These are phyloP conservation scores for Athetis lepigone DNA, from an alignment of 2,888 invertebrate genomes.

Conservation along the genomic window DNA sequence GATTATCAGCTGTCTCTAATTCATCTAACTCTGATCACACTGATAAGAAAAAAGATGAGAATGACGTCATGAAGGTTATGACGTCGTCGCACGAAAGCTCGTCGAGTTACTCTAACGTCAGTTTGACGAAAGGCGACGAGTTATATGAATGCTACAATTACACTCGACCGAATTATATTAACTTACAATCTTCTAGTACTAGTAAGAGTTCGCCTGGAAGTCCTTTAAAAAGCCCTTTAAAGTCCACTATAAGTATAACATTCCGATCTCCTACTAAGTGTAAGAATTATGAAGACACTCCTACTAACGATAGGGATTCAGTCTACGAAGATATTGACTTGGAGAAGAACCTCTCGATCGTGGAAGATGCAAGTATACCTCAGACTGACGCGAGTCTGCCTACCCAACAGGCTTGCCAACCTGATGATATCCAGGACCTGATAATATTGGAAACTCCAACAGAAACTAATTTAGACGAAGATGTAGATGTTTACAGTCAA, in stretches of 20 bases:
- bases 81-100: slow-evolving; percentile 88
- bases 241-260: slow-evolving; percentile 94
- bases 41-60: slow-evolving; percentile 68
- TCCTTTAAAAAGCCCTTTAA: slow-evolving; percentile 90
- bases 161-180: slow-evolving; percentile 85
- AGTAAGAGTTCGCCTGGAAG: slow-evolving; percentile 85
- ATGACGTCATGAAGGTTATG: slow-evolving; percentile 80
- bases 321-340: slow-evolving; percentile 91
- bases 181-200: slow-evolving; percentile 84
- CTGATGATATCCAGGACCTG: slow-evolving; percentile 79
- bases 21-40: slow-evolving; percentile 81
- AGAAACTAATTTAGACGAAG: slow-evolving; percentile 80
- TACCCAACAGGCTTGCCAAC: slow-evolving; percentile 90
- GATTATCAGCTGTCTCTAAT: slow-evolving; percentile 84
- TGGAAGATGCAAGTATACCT: slow-evolving; percentile 90
- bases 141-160: slow-evolving; percentile 84
- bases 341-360: slow-evolving; percentile 87
- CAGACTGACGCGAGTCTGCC: slow-evolving; percentile 90
- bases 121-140: slow-evolving; percentile 78
- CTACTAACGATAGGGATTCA: slow-evolving; percentile 87
- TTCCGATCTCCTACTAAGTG: slow-evolving; percentile 92
- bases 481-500: slow-evolving; percentile 92
- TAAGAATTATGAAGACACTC: slow-evolving; percentile 86
- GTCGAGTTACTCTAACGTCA: slow-evolving; percentile 83
- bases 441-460: slow-evolving; percentile 91